Conservation (phyloP, 2,888 invertebrate species). For the Monochamus alternatus region DNA sequence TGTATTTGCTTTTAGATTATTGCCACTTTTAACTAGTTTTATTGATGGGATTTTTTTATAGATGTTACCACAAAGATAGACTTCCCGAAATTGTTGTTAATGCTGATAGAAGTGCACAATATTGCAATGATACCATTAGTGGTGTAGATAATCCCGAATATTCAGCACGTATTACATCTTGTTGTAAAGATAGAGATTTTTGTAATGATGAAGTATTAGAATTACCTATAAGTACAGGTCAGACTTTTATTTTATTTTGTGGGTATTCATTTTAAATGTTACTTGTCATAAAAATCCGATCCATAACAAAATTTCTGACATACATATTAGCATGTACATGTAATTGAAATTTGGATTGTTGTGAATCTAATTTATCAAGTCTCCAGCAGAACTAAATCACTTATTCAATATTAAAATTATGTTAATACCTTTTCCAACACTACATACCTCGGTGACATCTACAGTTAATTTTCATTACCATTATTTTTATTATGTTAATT, state of each 20-base stretch:
- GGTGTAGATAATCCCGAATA: constrained; percentile 56
- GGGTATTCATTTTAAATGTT: constrained; percentile 42
- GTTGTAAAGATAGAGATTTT: constrained; percentile 80
- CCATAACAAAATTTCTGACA: constrained; percentile 35
- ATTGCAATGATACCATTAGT: constrained; percentile 60
- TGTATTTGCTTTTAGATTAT: constrained; percentile 36
- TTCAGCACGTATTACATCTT: constrained; percentile 65
- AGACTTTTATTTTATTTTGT: constrained; percentile 35
- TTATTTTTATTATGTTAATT: no score
- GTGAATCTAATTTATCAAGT: no score
- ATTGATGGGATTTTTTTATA: constrained; percentile 58
- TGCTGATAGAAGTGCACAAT: constrained; percentile 59
- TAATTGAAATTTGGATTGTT: not conserved
- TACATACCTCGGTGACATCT: no score
- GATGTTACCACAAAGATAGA: constrained; percentile 60
- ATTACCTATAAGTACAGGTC: constrained; percentile 38
- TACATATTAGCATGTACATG: not conserved
- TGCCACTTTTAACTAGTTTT: constrained; percentile 36
- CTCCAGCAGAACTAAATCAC: no score
- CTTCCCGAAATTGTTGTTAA: constrained; percentile 58
- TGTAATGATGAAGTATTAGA: constrained; percentile 74
- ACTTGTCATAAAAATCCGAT: constrained; percentile 37
- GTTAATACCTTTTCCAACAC: no score
- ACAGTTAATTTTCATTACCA: no score
- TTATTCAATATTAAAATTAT: no score